phyloP scores from a whole-genome alignment of 2,797 vertebrate genomes.

The Myotis daubentonii region DNA sequence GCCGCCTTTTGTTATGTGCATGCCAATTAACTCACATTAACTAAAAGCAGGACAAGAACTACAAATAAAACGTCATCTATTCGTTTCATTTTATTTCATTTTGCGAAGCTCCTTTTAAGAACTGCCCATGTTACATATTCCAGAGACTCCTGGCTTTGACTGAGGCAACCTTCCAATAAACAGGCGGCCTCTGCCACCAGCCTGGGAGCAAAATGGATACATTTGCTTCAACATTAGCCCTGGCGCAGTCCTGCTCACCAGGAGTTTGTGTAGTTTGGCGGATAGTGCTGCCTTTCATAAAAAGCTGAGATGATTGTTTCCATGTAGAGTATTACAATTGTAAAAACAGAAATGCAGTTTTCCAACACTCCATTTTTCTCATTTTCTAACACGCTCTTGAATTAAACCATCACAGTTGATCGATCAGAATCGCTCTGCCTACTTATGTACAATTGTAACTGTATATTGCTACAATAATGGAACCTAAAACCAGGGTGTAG shows the following conservation, averaged over 20 bases:
- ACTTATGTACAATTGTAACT: not conserved
- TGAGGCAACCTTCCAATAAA: constrained; percentile 64
- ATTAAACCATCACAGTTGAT: constrained; percentile 61
- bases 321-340: constrained; percentile 44
- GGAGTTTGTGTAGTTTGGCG: constrained; percentile 45
- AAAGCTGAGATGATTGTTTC: constrained; percentile 58
- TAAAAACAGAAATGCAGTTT: constrained; percentile 25
- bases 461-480: constrained; percentile 18
- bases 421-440: accelerated
- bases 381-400: constrained; percentile 56
- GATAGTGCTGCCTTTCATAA: constrained; percentile 48
- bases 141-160: constrained; percentile 47
- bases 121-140: not conserved
- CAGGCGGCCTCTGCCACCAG: constrained; percentile 38
- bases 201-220: constrained; percentile 38
- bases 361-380: constrained; percentile 54
- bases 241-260: constrained; percentile 22
- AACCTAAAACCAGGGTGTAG: constrained; percentile 11
- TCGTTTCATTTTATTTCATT: constrained; percentile 50
- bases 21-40: constrained; percentile 15
- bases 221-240: constrained; percentile 46
- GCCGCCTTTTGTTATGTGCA: constrained; percentile 8
- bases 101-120: constrained; percentile 65
- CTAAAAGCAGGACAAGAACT: constrained; percentile 61
- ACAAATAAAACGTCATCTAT: constrained; percentile 52